These are phyloP conservation scores for Microctenopoma steveboyesi DNA, from an alignment of 2,797 vertebrate genomes.

Conservation along the genomic window DNA sequence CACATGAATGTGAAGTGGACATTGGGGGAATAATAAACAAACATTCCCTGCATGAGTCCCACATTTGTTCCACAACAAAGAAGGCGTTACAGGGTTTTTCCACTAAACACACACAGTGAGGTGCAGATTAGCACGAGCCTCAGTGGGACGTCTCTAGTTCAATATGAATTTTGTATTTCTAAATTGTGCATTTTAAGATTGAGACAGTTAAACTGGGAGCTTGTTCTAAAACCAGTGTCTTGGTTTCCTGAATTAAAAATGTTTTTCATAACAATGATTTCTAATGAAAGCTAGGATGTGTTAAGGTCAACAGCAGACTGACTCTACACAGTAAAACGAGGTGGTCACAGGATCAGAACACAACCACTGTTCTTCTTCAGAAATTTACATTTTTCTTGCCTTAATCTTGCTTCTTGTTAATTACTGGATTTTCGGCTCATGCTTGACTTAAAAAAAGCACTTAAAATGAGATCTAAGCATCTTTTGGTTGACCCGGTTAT, in stretches of 20 bases:
- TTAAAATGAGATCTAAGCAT: not conserved
- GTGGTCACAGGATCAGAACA: not conserved
- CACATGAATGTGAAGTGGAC: slow-evolving; percentile 18
- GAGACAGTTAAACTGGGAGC: slow-evolving; percentile 1
- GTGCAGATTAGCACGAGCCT: slow-evolving; percentile 10
- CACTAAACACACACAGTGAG: slow-evolving; percentile 1
- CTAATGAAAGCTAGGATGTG: slow-evolving; percentile 22
- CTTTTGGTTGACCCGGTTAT: slow-evolving; percentile 23
- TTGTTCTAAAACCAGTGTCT: slow-evolving; percentile 13
- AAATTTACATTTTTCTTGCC: slow-evolving; percentile 9
- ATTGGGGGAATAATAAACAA: slow-evolving; percentile 8
- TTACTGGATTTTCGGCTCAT: slow-evolving; percentile 26
- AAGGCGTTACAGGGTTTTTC: not conserved
- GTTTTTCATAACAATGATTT: not conserved
- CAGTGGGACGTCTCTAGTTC: not conserved
- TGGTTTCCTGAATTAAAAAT: not conserved
- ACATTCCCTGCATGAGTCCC: slow-evolving; percentile 11
- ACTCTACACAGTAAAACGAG: slow-evolving; percentile 21
- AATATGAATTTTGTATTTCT: slow-evolving; percentile 3
- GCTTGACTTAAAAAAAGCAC: no score
- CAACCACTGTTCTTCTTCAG: slow-evolving; percentile 9
- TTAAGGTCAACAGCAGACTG: slow-evolving; percentile 26
- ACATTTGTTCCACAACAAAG: slow-evolving; percentile 25
- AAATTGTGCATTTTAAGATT: slow-evolving; percentile 1
- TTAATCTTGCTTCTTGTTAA: slow-evolving; percentile 9